A percentile compares a stretch with the other conserved stretches of the same genome.
phyloP scores from a whole-genome alignment of 1,140 invertebrate species.

The Drosophila willistoni region DNA sequence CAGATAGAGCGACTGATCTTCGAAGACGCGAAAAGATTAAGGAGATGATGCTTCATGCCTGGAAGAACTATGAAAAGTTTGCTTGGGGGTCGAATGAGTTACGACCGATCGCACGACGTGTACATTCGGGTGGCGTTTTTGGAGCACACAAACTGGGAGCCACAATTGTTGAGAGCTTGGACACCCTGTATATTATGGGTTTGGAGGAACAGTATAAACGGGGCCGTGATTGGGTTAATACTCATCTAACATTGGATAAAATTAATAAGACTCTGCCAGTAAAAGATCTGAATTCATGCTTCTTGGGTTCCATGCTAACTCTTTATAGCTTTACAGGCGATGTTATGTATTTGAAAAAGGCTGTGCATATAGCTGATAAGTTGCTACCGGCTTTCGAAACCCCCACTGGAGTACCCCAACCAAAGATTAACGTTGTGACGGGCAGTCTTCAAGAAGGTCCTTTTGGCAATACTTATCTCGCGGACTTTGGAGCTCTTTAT shows the following conservation, averaged over 20 bases:
- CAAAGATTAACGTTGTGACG: constrained; percentile 89
- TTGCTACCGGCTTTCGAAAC: constrained; percentile 98
- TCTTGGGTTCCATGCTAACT: constrained; percentile 96
- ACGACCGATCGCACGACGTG: constrained; percentile 93
- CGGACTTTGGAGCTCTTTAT: constrained; percentile 98
- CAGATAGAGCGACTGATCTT: not conserved
- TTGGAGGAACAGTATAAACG: constrained; percentile 95
- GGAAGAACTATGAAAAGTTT: constrained; percentile 96
- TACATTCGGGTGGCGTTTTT: constrained; percentile 96
- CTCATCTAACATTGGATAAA: constrained; percentile 91
- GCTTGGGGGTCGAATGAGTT: constrained; percentile 99
- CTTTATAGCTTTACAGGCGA: constrained; percentile 98
- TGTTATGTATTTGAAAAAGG: constrained; percentile 95
- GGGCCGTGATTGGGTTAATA: constrained; percentile 95
- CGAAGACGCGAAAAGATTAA: constrained; percentile 44
- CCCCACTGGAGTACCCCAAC: constrained; percentile 96
- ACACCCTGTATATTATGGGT: constrained; percentile 99
- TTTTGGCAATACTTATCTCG: constrained; percentile 96
- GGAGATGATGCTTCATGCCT: constrained; percentile 97
- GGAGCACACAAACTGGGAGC: constrained; percentile 93
- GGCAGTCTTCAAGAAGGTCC: constrained; percentile 93
- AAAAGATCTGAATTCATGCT: constrained; percentile 99
- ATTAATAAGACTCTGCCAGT: constrained; percentile 95
- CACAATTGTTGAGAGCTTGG: constrained; percentile 97
- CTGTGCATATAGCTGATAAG: constrained; percentile 94